Evolutionary conservation across 2,797 vertebrate species (phyloP), one percentile per base, ranked within the genome.

Genomic region (Trichosurus vulpecula): DNA sequence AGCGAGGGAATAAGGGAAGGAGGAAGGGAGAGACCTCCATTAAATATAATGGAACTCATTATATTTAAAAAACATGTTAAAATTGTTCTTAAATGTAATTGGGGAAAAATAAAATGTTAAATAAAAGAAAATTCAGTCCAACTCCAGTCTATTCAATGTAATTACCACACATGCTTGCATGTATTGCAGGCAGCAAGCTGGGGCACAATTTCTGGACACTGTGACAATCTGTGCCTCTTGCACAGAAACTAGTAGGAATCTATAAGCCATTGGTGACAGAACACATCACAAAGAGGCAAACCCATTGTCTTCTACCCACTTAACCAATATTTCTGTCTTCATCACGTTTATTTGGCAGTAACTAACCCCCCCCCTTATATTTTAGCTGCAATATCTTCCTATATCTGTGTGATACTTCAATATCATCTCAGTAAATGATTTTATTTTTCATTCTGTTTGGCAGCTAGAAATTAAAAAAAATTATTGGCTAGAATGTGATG

Each of bases 391-490:
- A 8, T 47, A 25, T 81, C n/a, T 81, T 47, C 5, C n/a, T 41
- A 25, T 13, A 81, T 25, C 66, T 81, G 6, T 41, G 19, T 74
- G 91, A 27, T 57, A 91, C 19, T 54, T 55, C 93, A 51, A 61
- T 54, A 87, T 51, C 91, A 91, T 1, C 9, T 56, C 31, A 94
- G 54, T 14, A 95, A 97, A 95, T 74, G n/a, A 13, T 1, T 2
- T 3, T 0, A n/a, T 66, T 29, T 94, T 87, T 96, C 56, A 52
- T 54, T 90, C n/a, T 93, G 31, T 94, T 94, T 94, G 55, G n/a
- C 19, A 91, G n/a, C 29, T 93, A 56, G 52, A 94, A 87, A 93
- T 95, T 93, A 93, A 90, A 90, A 41, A 89, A 90, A 90, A 81
- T 30, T 11, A 47, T 55, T 10, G 41, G 47, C 91, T 87, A 54